These are phyloP conservation scores for Phrynosoma platyrhinos DNA, from an alignment of 2,113 vertebrate genomes.

Conservation along the genomic window DNA sequence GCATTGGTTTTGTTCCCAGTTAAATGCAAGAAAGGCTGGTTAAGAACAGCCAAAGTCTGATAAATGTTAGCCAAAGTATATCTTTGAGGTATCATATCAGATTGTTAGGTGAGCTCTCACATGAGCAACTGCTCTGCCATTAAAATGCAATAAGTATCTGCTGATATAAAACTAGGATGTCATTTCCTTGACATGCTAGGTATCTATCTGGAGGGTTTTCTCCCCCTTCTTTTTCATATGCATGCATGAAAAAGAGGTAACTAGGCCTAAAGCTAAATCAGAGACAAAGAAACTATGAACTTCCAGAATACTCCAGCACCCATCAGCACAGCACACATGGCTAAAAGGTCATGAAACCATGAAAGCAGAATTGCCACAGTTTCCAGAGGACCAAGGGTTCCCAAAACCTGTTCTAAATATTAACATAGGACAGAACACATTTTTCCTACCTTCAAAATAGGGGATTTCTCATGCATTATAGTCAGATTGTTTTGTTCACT, in stretches of 20 bases:
- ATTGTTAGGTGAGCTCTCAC: background rate
- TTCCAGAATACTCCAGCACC: too few relatives aligned
- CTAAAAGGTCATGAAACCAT: too few relatives aligned
- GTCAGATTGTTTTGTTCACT: background rate
- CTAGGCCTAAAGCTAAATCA: background rate
- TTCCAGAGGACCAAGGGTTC: too few relatives aligned
- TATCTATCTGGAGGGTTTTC: background rate
- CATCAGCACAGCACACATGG: too few relatives aligned
- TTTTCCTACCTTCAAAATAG: background rate
- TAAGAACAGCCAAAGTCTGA: background rate
- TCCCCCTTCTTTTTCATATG: too few relatives aligned
- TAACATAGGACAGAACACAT: background rate
- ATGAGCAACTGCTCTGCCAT: background rate
- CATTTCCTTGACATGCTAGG: background rate
- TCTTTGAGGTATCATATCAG: background rate
- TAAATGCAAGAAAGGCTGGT: background rate
- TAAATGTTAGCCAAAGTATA: background rate
- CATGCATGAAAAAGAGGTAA: background rate
- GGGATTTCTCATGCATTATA: background rate
- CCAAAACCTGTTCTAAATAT: background rate
- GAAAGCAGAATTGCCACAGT: too few relatives aligned
- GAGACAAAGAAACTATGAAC: too few relatives aligned
- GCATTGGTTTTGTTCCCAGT: background rate
- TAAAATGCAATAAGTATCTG: background rate
- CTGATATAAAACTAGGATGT: background rate